phyloP scores from a whole-genome alignment of 2,797 vertebrate genomes.

The Microhierax caerulescens region DNA sequence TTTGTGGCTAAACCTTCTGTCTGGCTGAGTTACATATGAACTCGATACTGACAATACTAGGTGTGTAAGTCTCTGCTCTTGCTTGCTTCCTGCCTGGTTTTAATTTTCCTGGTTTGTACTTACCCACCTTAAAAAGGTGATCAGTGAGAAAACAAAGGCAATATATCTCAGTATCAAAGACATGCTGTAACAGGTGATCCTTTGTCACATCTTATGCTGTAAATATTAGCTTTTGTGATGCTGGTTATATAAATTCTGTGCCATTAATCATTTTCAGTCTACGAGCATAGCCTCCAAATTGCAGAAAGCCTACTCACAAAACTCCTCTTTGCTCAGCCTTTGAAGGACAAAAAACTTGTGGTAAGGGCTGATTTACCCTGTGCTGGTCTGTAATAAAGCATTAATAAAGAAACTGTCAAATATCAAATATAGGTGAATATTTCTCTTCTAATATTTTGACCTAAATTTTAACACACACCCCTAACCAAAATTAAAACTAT shows the following conservation, averaged over 20 bases:
- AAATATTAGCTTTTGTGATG: background rate
- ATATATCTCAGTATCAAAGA: background rate
- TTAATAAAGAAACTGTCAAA: background rate
- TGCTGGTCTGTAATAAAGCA: background rate
- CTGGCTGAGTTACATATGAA: background rate
- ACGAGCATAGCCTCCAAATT: background rate
- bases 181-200: background rate
- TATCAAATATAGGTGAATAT: background rate
- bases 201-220: background rate
- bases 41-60: background rate
- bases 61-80: background rate
- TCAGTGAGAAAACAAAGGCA: background rate
- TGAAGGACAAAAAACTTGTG: background rate
- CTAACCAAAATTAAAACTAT: background rate
- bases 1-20: background rate
- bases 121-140: background rate
- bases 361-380: background rate
- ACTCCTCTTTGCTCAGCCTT: background rate
- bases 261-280: background rate
- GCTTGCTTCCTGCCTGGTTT: background rate
- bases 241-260: background rate
- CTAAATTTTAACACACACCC: background rate
- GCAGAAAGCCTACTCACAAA: background rate
- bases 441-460: background rate
- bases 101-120: background rate